A percentile compares a stretch with the other conserved stretches of the same genome.
These are phyloP conservation scores for Ceriagrion tenellum DNA, from an alignment of 2,888 invertebrate genomes.

Conservation along the genomic window DNA sequence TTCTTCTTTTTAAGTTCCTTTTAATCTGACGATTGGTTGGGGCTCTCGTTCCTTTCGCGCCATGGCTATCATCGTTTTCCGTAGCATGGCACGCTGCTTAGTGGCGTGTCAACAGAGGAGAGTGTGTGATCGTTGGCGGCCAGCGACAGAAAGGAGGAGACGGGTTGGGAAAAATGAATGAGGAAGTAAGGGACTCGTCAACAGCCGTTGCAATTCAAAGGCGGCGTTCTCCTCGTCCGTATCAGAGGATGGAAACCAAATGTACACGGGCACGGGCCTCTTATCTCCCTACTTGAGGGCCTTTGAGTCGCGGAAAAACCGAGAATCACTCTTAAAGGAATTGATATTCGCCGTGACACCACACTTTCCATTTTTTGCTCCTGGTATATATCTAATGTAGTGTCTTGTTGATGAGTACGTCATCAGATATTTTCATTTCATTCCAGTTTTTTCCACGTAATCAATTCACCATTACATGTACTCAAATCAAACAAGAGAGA, in stretches of 20 bases:
- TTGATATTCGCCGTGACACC: too few species aligned
- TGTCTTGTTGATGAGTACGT: too few species aligned
- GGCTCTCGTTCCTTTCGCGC: not conserved
- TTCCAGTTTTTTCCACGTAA: too few species aligned
- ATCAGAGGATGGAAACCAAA: not conserved
- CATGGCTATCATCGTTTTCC: not conserved
- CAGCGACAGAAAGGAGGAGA: not conserved
- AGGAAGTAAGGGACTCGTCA: not conserved
- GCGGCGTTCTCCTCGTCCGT: not conserved
- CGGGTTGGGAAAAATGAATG: not conserved
- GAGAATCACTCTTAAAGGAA: too few species aligned
- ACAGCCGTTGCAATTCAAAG: not conserved
- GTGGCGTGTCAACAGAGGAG: not conserved
- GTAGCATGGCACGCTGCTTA: not conserved
- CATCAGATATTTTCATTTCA: too few species aligned
- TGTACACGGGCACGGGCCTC: too few species aligned
- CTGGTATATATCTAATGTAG: too few species aligned
- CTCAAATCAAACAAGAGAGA: too few species aligned
- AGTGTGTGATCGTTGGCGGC: not conserved
- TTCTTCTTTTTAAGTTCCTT: not conserved
- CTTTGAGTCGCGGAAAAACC: too few species aligned
- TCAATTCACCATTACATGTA: too few species aligned
- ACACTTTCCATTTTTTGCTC: too few species aligned
- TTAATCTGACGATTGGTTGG: not conserved
- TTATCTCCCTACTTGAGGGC: too few species aligned